These are phyloP conservation scores for cat (Felis catus) DNA, from an alignment of 2,113 vertebrate genomes.

Conservation along the genomic window F.catus_Fca126_mat1.0 CM031420.1:92718001-92718500, in stretches of 20 bases:
- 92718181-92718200: neutral
- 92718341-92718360: constrained; percentile 19
- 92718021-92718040: neutral
- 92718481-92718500: constrained; percentile 38
- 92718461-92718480: constrained; percentile 38
- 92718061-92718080: neutral
- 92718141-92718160: neutral
- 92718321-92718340: neutral
- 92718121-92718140: neutral
- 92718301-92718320: neutral
- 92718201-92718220: neutral
- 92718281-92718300: neutral
- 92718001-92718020: neutral
- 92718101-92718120: neutral
- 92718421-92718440: constrained; percentile 22
- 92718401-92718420: constrained; percentile 1
- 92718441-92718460: constrained; percentile 56
- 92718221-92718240: neutral
- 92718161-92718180: neutral
- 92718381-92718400: neutral
- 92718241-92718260: neutral
- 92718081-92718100: constrained; percentile 7
- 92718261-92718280: neutral
- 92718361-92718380: neutral
- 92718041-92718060: neutral